These are phyloP conservation scores for Agrenia bidenticulata DNA, from an alignment of 2,888 invertebrate genomes.

Conservation along the genomic window DNA sequence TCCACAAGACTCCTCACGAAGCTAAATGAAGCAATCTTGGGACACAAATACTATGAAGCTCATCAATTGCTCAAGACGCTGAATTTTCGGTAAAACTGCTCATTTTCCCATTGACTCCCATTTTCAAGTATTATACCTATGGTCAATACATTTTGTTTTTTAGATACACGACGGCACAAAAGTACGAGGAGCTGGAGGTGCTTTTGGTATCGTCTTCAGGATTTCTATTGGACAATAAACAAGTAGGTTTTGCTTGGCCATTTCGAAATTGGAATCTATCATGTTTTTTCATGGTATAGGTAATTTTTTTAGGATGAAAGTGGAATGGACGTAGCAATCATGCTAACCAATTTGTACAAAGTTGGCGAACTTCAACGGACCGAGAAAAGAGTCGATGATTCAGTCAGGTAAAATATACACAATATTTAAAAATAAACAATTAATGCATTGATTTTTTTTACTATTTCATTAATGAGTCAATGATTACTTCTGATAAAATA, in stretches of 20 bases:
- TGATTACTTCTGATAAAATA: slow-evolving; percentile 10
- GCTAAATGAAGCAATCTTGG: slow-evolving; percentile 43
- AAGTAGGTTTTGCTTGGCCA: slow-evolving; percentile 29
- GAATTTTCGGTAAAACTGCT: slow-evolving; percentile 51
- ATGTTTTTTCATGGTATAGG: no score
- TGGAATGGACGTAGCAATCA: slow-evolving; percentile 51
- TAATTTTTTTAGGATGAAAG: slow-evolving; percentile 45
- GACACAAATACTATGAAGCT: slow-evolving; percentile 50
- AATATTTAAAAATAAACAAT: background rate
- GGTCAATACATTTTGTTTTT: slow-evolving; percentile 4
- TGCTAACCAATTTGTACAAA: slow-evolving; percentile 47
- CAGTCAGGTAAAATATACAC: slow-evolving; percentile 29
- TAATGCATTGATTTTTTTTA: background rate
- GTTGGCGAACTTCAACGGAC: slow-evolving; percentile 31
- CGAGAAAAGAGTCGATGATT: slow-evolving; percentile 33
- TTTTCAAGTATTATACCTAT: no score
- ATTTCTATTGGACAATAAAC: slow-evolving; percentile 40
- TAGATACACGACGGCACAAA: slow-evolving; percentile 44
- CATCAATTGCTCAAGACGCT: slow-evolving; percentile 50
- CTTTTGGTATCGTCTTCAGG: slow-evolving; percentile 36
- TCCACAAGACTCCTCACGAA: slow-evolving; percentile 42
- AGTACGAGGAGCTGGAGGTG: slow-evolving; percentile 47
- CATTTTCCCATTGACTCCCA: no score
- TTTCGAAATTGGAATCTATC: background rate
- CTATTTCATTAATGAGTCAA: background rate